These are phyloP conservation scores for Sebastes minor DNA, from an alignment of 2,797 vertebrate species.

Conservation along the genomic window DNA sequence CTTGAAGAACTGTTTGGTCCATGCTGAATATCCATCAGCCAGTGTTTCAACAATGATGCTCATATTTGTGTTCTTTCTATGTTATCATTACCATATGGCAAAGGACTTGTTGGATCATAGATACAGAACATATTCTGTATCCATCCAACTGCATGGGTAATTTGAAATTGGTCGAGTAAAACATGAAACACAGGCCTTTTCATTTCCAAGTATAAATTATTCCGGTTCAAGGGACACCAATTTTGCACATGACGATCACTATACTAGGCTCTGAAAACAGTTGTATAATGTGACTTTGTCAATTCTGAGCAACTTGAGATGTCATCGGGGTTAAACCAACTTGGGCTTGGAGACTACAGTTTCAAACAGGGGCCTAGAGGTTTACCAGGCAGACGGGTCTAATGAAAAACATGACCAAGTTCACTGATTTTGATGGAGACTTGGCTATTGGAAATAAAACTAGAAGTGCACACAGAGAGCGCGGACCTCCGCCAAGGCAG, in stretches of 20 bases:
- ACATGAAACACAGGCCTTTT: background rate
- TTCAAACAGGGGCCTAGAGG: background rate
- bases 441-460: background rate
- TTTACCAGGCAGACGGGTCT: too few relatives aligned
- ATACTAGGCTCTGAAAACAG: background rate
- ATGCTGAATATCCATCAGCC: background rate
- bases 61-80: background rate
- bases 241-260: background rate
- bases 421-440: background rate
- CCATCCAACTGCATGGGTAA: background rate
- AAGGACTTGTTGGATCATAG: background rate
- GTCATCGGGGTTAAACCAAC: background rate
- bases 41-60: background rate
- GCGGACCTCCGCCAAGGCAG: too few relatives aligned
- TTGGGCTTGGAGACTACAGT: background rate
- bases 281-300: background rate
- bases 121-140: background rate
- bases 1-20: background rate
- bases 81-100: background rate
- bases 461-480: too few relatives aligned
- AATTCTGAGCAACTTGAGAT: background rate
- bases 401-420: background rate
- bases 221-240: background rate
- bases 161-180: background rate
- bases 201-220: background rate